Percentiles rank a stretch among this genome's conserved stretches.
Evolutionary conservation across 1,140 invertebrate species (phyloP).

Genomic region (Bombyx mori): DNA sequence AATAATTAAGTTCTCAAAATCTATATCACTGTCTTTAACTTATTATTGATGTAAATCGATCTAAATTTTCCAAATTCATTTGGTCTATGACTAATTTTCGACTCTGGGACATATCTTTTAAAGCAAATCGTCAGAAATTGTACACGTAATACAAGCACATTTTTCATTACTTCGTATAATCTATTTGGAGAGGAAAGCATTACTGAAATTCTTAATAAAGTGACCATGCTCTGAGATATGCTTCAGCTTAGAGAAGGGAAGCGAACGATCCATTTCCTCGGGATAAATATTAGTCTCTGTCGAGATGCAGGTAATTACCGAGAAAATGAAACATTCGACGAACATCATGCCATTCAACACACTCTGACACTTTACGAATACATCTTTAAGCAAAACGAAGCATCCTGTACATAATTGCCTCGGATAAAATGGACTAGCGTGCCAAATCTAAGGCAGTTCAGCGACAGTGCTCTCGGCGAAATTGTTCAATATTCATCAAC

Average conservation of each 20-base stretch:
- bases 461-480: constrained; percentile 17
- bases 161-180: constrained; percentile 13
- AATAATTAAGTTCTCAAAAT: background rate
- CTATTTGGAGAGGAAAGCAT: constrained; percentile 9
- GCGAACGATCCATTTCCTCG: too few species aligned
- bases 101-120: background rate
- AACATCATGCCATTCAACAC: constrained; percentile 11
- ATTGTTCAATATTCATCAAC: constrained; percentile 38
- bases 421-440: constrained; percentile 36
- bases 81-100: constrained; percentile 6
- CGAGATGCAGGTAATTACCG: constrained; percentile 16
- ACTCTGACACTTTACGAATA: constrained; percentile 16
- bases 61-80: background rate
- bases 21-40: constrained; percentile 2
- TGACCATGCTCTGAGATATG: constrained; percentile 9
- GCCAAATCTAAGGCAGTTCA: constrained; percentile 21
- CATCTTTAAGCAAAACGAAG: constrained; percentile 20
- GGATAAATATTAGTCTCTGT: constrained; percentile 13
- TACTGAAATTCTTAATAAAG: constrained; percentile 15
- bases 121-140: constrained; percentile 5
- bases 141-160: constrained; percentile 6
- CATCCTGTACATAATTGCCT: constrained; percentile 34
- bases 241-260: constrained; percentile 4
- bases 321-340: constrained; percentile 21
- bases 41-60: background rate